A percentile compares a stretch with the other conserved stretches of the same genome.
phyloP scores from a whole-genome alignment of 2,797 vertebrate species.

The Margarornis squamiger region DNA sequence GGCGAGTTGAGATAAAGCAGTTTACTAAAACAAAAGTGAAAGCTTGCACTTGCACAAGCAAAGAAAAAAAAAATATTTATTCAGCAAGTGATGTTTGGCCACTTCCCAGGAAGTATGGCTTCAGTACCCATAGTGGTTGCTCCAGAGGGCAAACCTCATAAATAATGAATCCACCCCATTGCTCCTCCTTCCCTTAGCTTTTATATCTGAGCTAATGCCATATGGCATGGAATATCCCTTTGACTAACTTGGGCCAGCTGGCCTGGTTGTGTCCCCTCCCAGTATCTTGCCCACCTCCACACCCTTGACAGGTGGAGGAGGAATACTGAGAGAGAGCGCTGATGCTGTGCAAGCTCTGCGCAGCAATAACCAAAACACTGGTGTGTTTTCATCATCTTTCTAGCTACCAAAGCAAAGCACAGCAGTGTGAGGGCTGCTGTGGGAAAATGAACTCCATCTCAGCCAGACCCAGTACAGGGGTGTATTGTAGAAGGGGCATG shows the following conservation, averaged over 20 bases:
- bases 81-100: neutral
- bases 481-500: neutral
- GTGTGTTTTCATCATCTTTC: neutral
- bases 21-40: neutral
- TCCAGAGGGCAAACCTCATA: neutral
- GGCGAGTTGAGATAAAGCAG: neutral
- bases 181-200: neutral
- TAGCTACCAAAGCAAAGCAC: neutral
- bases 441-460: neutral
- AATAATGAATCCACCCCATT: neutral
- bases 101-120: neutral
- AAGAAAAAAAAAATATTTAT: neutral
- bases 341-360: neutral
- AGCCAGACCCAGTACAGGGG: neutral
- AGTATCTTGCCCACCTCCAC: neutral
- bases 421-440: neutral
- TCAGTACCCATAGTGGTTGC: neutral
- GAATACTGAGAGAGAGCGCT: neutral
- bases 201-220: neutral
- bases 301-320: neutral
- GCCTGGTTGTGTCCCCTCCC: neutral
- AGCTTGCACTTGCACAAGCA: neutral
- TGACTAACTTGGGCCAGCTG: neutral
- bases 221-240: neutral
- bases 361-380: neutral